Conservation (phyloP, 2,113 vertebrate species). For the Capreolus pygargus region DNA sequence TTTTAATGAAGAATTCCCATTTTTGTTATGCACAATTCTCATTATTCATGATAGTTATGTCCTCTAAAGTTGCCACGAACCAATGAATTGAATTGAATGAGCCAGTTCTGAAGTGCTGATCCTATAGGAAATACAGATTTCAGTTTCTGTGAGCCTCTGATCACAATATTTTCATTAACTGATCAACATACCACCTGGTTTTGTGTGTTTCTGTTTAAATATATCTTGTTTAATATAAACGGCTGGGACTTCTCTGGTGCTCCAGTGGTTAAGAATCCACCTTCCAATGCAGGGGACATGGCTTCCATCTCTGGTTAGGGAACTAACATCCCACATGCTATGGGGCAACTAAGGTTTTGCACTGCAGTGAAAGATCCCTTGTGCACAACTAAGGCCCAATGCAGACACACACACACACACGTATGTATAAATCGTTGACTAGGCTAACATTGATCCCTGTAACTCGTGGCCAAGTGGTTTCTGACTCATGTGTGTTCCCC, state of each 20-base stretch:
- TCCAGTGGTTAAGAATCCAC: not conserved
- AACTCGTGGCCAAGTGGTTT: not conserved
- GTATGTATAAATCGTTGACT: not conserved
- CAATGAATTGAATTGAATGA: not conserved
- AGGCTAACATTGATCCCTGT: not conserved
- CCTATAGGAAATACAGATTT: not conserved
- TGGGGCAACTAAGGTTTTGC: not conserved
- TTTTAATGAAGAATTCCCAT: not conserved
- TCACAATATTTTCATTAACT: not conserved
- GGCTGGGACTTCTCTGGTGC: not conserved
- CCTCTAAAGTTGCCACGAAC: not conserved
- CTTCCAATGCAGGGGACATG: not conserved
- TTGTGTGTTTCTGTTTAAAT: not conserved
- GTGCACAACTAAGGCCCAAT: not conserved
- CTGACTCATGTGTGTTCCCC: rapidly evolving
- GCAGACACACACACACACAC: not conserved
- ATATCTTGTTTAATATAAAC: not conserved
- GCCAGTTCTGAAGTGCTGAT: not conserved
- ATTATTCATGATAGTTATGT: not conserved
- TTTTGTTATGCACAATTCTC: not conserved
- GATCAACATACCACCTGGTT: not conserved
- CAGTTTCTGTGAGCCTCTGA: not conserved
- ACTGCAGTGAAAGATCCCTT: not conserved
- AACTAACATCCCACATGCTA: not conserved
- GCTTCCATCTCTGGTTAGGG: not conserved